Evolutionary conservation across 2,888 invertebrate species (phyloP), one percentile per base, ranked within the genome.

Genomic region (Hypercompe scribonia): DNA sequence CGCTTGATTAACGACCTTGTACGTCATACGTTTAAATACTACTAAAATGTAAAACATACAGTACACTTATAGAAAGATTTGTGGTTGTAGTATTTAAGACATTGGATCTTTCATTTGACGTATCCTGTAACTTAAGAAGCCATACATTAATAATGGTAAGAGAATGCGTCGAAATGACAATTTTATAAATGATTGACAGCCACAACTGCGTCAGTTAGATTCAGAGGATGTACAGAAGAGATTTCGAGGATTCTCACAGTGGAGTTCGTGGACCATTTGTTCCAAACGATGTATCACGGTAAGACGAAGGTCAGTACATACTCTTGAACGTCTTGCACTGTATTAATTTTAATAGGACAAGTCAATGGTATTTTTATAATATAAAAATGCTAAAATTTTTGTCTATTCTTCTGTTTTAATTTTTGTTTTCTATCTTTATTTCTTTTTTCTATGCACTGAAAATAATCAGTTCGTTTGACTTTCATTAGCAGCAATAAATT

Each of bases 231-330:
- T 93, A 42, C 94, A 95, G 82, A 93, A 90, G 79, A 90, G 88
- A 74, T 93, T 93, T 75, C 88, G 96, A 42, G 96, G 97, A 24
- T 98, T 97, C 87, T 97, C 97, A 1, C 96, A 96, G 81, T 99
- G 99, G 99, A 97, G 97, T 61, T 94, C 97, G 46, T 99, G 99
- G 99, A 97, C 97, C 1, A 94, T 97, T 21, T 99, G 99, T 88
- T 97, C 97, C 0, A 96, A 96, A 77, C 96, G 97, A 81, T 99
- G 99, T 89, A 97, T 97, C 31, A 98, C 98, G 3, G 96, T 97
- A 58, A 96, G 99, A 82, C 96, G 96, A 88, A 97, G 97, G 98
- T 97, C 90, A 78, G 74, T 65, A 33, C n/a, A 28, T 61, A 36
- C 10, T 39, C 2, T 21, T 68, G 7, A 15, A n/a, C n/a, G 24